Conservation (phyloP, 53 echinoderm and acorn worm genomes). For the Patiria pectinifera region DNA sequence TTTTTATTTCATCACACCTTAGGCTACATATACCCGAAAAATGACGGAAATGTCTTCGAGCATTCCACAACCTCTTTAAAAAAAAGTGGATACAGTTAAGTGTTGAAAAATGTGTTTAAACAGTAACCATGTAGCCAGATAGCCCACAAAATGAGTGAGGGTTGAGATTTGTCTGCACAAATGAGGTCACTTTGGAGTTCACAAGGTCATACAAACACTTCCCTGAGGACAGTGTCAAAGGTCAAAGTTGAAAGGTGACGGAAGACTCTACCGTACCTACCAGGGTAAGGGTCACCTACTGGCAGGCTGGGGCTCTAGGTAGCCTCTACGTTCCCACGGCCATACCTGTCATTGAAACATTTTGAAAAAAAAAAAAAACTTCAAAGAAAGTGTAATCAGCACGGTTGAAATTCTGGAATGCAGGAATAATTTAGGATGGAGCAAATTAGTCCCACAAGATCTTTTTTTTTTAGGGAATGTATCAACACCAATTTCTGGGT, state of each 20-base stretch:
- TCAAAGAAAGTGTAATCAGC: background rate
- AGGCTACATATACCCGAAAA: no score
- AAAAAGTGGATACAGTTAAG: no score
- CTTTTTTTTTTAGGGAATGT: no score
- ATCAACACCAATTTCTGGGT: no score
- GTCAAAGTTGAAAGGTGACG: background rate
- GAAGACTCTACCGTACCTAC: background rate
- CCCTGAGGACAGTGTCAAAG: background rate
- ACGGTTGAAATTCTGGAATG: no score
- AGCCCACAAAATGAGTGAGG: background rate
- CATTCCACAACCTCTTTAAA: no score
- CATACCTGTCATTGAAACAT: slow-evolving; percentile 19
- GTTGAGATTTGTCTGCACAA: background rate
- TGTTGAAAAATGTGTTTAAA: no score
- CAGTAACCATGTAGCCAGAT: no score
- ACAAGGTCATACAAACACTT: background rate
- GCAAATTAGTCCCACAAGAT: no score
- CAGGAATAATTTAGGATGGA: no score
- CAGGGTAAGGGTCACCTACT: slow-evolving; percentile 19
- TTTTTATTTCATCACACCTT: no score
- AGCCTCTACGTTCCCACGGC: slow-evolving; percentile 54
- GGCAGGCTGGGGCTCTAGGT: background rate
- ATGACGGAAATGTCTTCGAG: no score
- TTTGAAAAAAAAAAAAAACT: background rate
- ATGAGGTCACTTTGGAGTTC: background rate